A percentile compares a stretch with the other conserved stretches of the same genome.
phyloP scores from a whole-genome alignment of 1,140 invertebrate genomes.

The Drosophila pseudoananassae region DNA sequence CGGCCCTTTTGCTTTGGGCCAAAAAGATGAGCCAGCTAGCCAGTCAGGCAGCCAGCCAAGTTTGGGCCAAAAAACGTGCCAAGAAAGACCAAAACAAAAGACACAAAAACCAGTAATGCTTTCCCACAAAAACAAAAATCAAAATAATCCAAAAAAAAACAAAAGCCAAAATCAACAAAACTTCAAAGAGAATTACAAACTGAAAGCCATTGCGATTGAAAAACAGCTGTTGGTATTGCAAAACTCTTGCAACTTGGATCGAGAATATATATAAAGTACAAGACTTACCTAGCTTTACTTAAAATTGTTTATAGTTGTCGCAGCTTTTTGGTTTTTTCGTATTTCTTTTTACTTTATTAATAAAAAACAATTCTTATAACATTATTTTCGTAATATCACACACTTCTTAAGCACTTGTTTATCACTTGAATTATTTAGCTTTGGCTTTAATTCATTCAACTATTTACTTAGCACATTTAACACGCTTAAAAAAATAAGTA shows the following conservation, averaged over 20 bases:
- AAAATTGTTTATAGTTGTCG: conserved; percentile 7
- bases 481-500: conserved; percentile 28
- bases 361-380: neutral
- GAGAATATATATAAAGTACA: conserved; percentile 5
- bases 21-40: neutral
- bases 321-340: conserved; percentile 2
- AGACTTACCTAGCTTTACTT: conserved; percentile 13
- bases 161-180: conserved; percentile 18
- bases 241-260: conserved; percentile 17
- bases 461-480: conserved; percentile 15
- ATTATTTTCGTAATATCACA: neutral
- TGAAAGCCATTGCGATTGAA: conserved; percentile 47
- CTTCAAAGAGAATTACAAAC: conserved; percentile 21
- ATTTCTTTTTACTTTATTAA: neutral
- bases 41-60: neutral
- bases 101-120: conserved; percentile 19
- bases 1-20: neutral
- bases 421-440: neutral
- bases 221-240: conserved; percentile 52
- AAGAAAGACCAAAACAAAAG: conserved; percentile 11
- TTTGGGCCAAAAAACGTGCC: conserved; percentile 19
- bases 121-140: neutral
- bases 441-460: neutral
- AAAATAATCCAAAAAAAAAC: neutral
- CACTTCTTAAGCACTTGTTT: neutral